Percentiles rank a stretch among this genome's conserved stretches.
Conservation (phyloP, 2,113 vertebrate species). For the Sakesphorus luctuosus region DNA sequence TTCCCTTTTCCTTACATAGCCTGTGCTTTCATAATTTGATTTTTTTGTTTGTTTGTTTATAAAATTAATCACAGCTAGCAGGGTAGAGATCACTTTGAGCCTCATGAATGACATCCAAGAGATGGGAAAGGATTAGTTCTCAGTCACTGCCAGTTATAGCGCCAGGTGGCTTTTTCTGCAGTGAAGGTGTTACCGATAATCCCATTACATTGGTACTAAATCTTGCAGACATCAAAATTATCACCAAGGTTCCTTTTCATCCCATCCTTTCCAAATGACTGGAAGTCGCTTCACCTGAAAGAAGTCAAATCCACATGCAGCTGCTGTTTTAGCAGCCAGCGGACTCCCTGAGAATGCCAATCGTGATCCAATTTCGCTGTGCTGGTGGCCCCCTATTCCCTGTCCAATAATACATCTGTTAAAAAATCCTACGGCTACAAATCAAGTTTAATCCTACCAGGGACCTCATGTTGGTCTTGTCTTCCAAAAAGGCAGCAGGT, state of each 20-base stretch:
- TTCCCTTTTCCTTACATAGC: slow-evolving; percentile 46
- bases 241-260: slow-evolving; percentile 89
- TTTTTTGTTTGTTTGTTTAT: slow-evolving; percentile 84
- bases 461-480: slow-evolving; percentile 92
- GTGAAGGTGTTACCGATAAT: slow-evolving; percentile 97
- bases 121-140: slow-evolving; percentile 97
- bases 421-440: slow-evolving; percentile 94
- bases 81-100: slow-evolving; percentile 90
- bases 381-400: slow-evolving; percentile 92
- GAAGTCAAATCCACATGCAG: slow-evolving; percentile 90
- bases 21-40: slow-evolving; percentile 70
- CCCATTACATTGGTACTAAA: slow-evolving; percentile 94
- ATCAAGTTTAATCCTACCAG: slow-evolving; percentile 95
- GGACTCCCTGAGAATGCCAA: slow-evolving; percentile 86
- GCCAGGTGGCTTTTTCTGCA: slow-evolving; percentile 94
- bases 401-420: slow-evolving; percentile 95
- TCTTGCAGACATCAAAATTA: slow-evolving; percentile 92
- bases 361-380: slow-evolving; percentile 89
- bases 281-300: slow-evolving; percentile 92
- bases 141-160: slow-evolving; percentile 92
- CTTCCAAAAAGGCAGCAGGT: slow-evolving; percentile 87
- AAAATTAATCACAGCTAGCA: slow-evolving; percentile 94
- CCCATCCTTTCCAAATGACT: slow-evolving; percentile 92
- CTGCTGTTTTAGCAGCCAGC: slow-evolving; percentile 86
- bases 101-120: slow-evolving; percentile 96